Base-by-base conservation (phyloP, 2,888 invertebrate genomes). In the Diaperis boleti region DNA sequence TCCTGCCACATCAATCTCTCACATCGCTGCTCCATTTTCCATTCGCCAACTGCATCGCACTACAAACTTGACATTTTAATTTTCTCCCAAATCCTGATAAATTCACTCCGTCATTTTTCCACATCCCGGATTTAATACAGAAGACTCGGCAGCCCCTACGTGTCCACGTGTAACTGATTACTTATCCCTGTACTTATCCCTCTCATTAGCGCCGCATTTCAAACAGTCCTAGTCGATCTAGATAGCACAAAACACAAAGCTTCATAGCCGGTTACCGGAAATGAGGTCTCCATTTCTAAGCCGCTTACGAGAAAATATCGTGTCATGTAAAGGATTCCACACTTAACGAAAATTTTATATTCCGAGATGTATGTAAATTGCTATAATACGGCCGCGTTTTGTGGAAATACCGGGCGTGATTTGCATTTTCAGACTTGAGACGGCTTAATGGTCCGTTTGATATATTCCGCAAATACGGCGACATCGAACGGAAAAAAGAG, bases 171-270 rank as follows among this genome's bases (percentile, higher is more conserved):
- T 52, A 17, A 18, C 15, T 52, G 45, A 20, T 37, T 42, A 33
- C 49, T 50, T 59, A 59, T 42, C 57, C 42, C 56, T 64, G 64
- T 66, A 61, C 64, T n/a, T n/a, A n/a, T n/a, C 64, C 56, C 42
- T 63, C 63, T 63, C 66, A 63, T 66, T 66, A 66, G 62, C 60
- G 33, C 59, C 56, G 41, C 54, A 62, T 45, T 47, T 44, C n/a
- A 13, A 39, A 45, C 54, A 54, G 55, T 55, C 49, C 37, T 41
- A 35, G 42, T 55, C 47, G 55, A 64, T 64, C 55, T 42, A 55
- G 64, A 64, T 64, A 64, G n/a, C n/a, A 64, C 64, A 54, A 64
- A 52, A 60, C 64, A 61, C 49, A 61, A 64, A 64, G 49, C 37
- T 37, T 59, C 8, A 37, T 56, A 33, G 50, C 33, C 42, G 29